Base-by-base conservation (phyloP, 1,140 invertebrate species). In the Phortica variegata region DNA sequence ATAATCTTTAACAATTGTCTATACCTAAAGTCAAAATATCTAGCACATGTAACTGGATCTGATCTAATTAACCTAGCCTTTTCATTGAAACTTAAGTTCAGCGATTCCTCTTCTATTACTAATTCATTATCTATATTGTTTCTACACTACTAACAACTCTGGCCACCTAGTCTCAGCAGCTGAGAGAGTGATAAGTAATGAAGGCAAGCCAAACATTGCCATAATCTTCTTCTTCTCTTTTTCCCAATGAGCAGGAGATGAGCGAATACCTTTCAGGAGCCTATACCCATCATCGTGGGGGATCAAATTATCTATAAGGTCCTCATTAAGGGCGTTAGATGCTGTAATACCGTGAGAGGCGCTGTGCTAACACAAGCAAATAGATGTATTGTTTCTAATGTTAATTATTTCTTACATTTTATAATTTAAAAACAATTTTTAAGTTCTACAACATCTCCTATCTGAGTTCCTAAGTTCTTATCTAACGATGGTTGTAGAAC, bases 221-320 rank as follows among this genome's bases (percentile, higher is more conserved):
- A 47, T 29, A 3, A 47, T 33, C 34, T 47, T 47, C 15, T 40
- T 47, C 13, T 38, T 47, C 13, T 47, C 34, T 17, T 18, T 21
- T 47, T 47, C 45, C 45, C 45, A 47, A 47, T 47, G 45, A 23
- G 34, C 21, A 26, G 45, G 34, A 38, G 45, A 40, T 8, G 21
- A 36, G 13, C 45, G 8, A 40, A 47, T 47, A 10, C 43, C 33
- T 15, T 16, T 46, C 10, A 45, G 20, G 18, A 46, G n/a, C 15
- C 43, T 34, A 8, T 32, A 32, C 8, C 31, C 31, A 32, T 32
- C 31, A 32, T 32, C 31, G n/a, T 32, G 31, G n/a, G n/a, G n/a
- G n/a, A n/a, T n/a, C n/a, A n/a, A n/a, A n/a, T n/a, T n/a, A n/a
- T 43, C 41, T 2, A 43, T 32, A 17, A 31, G 10, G 7, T 34